Evolutionary conservation across 2,888 invertebrate genomes (phyloP), one percentile per base, ranked within the genome.

Genomic region (Gibbula magus): DNA sequence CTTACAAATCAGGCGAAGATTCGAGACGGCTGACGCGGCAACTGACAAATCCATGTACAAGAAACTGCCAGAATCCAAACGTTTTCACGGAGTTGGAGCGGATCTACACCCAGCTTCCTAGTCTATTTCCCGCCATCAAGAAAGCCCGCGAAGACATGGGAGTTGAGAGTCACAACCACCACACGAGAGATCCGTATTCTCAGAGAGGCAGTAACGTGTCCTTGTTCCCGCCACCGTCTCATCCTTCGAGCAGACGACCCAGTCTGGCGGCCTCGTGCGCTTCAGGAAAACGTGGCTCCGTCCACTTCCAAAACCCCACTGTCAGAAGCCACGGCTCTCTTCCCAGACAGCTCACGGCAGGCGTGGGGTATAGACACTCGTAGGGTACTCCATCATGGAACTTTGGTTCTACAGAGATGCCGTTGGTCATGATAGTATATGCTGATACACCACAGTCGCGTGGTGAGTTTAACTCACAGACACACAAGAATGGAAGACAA

Each of bases 101-200:
- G 0, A 80, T 85, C 2, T 86, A 86, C 74, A 78, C 76, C 16
- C 67, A 84, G n/a, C 75, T 86, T 16, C 86, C 87, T 5, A 79
- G 78, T 10, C 75, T 87, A 0, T 70, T 83, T 78, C 79, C 83
- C 2, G 84, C 80, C 25, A 77, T 80, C 35, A 77, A 77, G 66
- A 81, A 81, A 56, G 81, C 79, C 22, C 74, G 81, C 3, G 67
- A 76, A 18, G 45, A 70, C 22, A 16, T 81, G 76, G 78, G 66
- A 1, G 45, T 51, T n/a, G 22, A 35, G 67, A 74, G 66, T 45
- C 70, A 70, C 2, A 66, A 52, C 29, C 5, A 52, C 20, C 35
- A 7, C 35, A 35, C 10, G 10, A 45, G 45, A 45, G 45, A 45
- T 45, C 45, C 5, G 10, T 13, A 45, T 45, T 45, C 45, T 45